Evolutionary conservation across 2,113 vertebrate species (phyloP).

Genomic region (pig (Sus scrofa)): T2T-Sscrofa CM000812.6:59788501-59789000

Average conservation of each 20-base stretch:
- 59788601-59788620: neutral
- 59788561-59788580: constrained; percentile 49
- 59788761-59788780: neutral
- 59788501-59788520: constrained; percentile 59
- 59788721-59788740: neutral
- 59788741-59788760: neutral
- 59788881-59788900: constrained; percentile 29
- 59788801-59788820: neutral
- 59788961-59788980: neutral
- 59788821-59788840: neutral
- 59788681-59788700: neutral
- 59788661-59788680: neutral
- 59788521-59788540: constrained; percentile 55
- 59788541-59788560: constrained; percentile 65
- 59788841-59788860: neutral
- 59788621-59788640: neutral
- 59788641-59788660: neutral
- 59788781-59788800: neutral
- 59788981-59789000: neutral
- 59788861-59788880: neutral
- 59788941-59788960: neutral
- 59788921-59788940: neutral
- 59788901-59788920: neutral
- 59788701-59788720: neutral
- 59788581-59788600: neutral